phyloP scores from a whole-genome alignment of 2,113 vertebrate species.

The Anoplopoma fimbria region DNA sequence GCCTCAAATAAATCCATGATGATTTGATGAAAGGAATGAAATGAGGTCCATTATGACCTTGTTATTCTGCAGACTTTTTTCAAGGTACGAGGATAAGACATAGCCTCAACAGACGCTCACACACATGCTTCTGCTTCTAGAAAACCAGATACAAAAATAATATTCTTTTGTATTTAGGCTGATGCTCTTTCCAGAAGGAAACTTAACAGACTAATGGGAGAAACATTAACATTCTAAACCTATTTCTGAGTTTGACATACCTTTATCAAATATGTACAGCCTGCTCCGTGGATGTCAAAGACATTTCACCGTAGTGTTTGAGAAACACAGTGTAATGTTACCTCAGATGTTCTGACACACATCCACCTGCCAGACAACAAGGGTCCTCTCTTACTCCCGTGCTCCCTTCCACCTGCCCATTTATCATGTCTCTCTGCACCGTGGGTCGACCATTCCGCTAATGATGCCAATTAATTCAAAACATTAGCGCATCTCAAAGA shows the following conservation, averaged over 20 bases:
- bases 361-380: conserved; percentile 66
- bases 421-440: conserved; percentile 68
- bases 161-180: conserved; percentile 13
- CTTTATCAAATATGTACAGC: background rate
- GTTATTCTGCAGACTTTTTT: conserved; percentile 6
- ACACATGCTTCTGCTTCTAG: background rate
- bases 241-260: conserved; percentile 19
- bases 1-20: conserved; percentile 31
- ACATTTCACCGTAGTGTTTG: conserved; percentile 34
- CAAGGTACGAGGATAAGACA: conserved; percentile 4
- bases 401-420: conserved; percentile 67
- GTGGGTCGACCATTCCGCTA: conserved; percentile 75
- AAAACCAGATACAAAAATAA: conserved; percentile 11
- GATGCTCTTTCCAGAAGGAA: background rate
- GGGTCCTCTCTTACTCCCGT: conserved; percentile 44
- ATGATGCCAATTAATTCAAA: conserved; percentile 85
- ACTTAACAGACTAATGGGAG: conserved; percentile 5
- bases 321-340: conserved; percentile 56
- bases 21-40: conserved; percentile 37
- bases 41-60: conserved; percentile 12
- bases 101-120: background rate
- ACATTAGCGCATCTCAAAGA: conserved; percentile 77
- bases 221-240: conserved; percentile 25
- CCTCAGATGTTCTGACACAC: conserved; percentile 55
- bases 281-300: conserved; percentile 43